Conservation (phyloP, 2,888 invertebrate species). For the Cetonia aurata region DNA sequence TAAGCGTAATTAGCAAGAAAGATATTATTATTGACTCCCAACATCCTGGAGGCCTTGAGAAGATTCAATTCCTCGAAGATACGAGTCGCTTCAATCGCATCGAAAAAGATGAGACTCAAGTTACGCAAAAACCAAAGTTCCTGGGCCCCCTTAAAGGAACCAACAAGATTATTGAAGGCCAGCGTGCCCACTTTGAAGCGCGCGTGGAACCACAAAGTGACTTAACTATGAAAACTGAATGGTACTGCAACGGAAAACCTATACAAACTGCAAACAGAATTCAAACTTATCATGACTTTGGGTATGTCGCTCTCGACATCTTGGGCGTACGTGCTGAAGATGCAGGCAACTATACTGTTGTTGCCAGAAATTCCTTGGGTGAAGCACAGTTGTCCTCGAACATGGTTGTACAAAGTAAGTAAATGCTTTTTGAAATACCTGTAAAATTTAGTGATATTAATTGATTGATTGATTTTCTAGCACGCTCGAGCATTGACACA, state of each 20-base stretch:
- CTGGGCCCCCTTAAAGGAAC: constrained; percentile 91
- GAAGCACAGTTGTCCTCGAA: constrained; percentile 86
- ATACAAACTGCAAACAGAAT: constrained; percentile 92
- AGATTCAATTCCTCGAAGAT: constrained; percentile 92
- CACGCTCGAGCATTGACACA: constrained; percentile 89
- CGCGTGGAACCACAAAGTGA: constrained; percentile 96
- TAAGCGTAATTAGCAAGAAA: constrained; percentile 87
- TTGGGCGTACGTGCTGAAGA: constrained; percentile 93
- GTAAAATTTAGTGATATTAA: constrained; percentile 1
- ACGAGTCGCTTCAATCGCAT: constrained; percentile 78
- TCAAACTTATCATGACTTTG: constrained; percentile 96
- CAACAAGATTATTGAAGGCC: constrained; percentile 93
- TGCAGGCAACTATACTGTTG: constrained; percentile 92
- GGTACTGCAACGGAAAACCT: constrained; percentile 96
- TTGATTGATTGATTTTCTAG: constrained; percentile 70
- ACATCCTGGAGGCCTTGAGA: constrained; percentile 91
- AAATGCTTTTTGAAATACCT: constrained; percentile 32
- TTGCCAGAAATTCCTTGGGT: constrained; percentile 91
- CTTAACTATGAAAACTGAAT: constrained; percentile 91
- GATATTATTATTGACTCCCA: constrained; percentile 91
- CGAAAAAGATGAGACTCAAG: constrained; percentile 76
- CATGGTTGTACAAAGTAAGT: constrained; percentile 92
- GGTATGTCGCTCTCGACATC: constrained; percentile 96
- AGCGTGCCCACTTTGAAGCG: constrained; percentile 94
- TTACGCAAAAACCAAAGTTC: constrained; percentile 88